phyloP scores from a whole-genome alignment of 2,797 vertebrate genomes.

The Scolopax bukidnonensis region DNA sequence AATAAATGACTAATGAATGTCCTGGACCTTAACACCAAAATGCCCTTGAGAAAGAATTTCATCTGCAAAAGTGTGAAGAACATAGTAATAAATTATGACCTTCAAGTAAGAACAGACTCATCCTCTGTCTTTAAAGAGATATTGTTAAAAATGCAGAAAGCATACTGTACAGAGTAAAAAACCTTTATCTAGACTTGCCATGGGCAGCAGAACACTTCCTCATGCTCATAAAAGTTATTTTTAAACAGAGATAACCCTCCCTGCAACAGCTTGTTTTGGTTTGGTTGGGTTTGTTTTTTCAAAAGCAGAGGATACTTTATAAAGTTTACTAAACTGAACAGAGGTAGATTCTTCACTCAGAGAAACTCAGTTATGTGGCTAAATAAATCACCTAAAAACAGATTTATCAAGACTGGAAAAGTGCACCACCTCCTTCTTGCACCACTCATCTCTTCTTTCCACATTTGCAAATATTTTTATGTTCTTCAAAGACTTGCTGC shows the following conservation, averaged over 20 bases:
- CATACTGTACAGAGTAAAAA: background rate
- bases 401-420: background rate
- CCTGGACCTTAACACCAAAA: background rate
- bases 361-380: background rate
- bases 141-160: background rate
- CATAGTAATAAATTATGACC: background rate
- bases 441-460: background rate
- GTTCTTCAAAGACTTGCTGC: background rate
- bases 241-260: background rate
- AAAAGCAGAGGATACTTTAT: background rate
- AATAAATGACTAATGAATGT: background rate
- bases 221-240: background rate
- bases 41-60: background rate
- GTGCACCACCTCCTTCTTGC: background rate
- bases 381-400: background rate
- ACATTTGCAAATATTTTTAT: slow-evolving; percentile 5
- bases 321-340: background rate
- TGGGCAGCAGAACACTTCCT: background rate
- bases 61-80: background rate
- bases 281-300: background rate
- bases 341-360: background rate
- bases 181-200: background rate
- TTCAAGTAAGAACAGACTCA: background rate
- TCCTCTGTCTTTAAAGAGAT: background rate
- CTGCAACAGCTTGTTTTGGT: background rate